Base-by-base conservation (phyloP, 2,113 vertebrate species). In the Dicerorhinus sumatrensis region DNA sequence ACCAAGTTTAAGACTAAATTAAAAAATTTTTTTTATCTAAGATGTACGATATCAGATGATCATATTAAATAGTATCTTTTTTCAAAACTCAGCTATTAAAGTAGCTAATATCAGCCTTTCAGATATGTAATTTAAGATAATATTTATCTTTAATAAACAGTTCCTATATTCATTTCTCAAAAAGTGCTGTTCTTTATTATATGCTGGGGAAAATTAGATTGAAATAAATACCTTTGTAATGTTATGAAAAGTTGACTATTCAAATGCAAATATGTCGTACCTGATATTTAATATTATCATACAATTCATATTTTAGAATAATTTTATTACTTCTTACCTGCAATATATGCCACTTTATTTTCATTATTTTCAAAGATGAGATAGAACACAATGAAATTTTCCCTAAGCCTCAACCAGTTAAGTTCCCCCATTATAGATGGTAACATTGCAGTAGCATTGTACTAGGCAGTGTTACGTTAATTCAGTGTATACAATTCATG, bases 11-110 rank as follows among this genome's bases (percentile, higher is more conserved):
- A 97, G 51, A 9, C 42, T 5, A 62, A 89, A 84, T 91, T 82
- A 91, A 29, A 76, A 39, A 0, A 85, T 96, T 80, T 96, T 80
- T 97, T 69, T 83, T 42, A 58, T 80, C n/a, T 90, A 94, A 94
- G n/a, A 91, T 75, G 27, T n/a, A 96, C 9, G 36, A 62, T 89
- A 97, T 97, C 75, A 95, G 89, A 91, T 89, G 97, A 97, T 97
- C 96, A 83, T 87, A 96, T 93, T 77, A 94, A 21, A 0, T 20
- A 97, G 63, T 69, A 96, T 92, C 10, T n/a, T 95, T 90, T 90
- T 85, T 92, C 0, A 14, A 77, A 97, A 62, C 9, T 73, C 54
- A 93, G 95, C 95, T 98, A 79, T 83, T 58, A 86, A 73, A 46
- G 83, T 89, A 98, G 12, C 46, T 96, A 93, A 70, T 2, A 70